These are phyloP conservation scores for Drosophila meridionalis DNA, from an alignment of 2,888 invertebrate species.

Conservation along the genomic window DNA sequence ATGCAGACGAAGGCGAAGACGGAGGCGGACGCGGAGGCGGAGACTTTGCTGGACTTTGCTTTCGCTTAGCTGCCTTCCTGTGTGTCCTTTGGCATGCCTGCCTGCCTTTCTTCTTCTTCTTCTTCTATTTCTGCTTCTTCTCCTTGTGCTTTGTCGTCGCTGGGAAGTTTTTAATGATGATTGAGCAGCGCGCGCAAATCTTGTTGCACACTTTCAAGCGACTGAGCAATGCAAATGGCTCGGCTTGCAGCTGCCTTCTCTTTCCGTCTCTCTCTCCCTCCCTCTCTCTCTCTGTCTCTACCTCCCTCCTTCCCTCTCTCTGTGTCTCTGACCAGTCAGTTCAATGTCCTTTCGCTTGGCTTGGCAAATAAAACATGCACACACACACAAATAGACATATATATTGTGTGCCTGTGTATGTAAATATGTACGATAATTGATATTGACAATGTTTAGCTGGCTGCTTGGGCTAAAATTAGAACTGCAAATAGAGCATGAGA, in stretches of 20 bases:
- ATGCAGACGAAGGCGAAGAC: neutral
- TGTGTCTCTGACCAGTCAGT: neutral
- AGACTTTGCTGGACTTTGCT: constrained; percentile 49
- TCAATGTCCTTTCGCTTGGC: constrained; percentile 45
- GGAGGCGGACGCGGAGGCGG: neutral
- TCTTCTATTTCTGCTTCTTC: neutral
- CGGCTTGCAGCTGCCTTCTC: constrained; percentile 15
- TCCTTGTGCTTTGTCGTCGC: constrained; percentile 2
- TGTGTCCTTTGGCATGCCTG: constrained; percentile 4
- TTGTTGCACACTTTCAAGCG: constrained; percentile 69
- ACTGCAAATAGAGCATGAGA: constrained; percentile 48
- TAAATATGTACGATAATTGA: constrained; percentile 51
- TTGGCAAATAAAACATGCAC: constrained; percentile 42
- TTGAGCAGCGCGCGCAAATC: constrained; percentile 69
- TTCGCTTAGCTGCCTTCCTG: constrained; percentile 31
- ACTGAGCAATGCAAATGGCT: constrained; percentile 51
- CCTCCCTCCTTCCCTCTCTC: neutral
- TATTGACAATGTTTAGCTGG: constrained; percentile 41
- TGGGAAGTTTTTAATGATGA: constrained; percentile 69
- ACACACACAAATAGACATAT: neutral
- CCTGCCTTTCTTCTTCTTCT: neutral
- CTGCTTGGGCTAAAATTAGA: constrained; percentile 47
- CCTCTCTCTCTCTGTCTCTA: neutral
- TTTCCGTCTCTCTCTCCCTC: neutral
- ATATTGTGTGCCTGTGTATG: neutral